Conservation (phyloP, 2,888 invertebrate species). For the Tachina lurida region DNA sequence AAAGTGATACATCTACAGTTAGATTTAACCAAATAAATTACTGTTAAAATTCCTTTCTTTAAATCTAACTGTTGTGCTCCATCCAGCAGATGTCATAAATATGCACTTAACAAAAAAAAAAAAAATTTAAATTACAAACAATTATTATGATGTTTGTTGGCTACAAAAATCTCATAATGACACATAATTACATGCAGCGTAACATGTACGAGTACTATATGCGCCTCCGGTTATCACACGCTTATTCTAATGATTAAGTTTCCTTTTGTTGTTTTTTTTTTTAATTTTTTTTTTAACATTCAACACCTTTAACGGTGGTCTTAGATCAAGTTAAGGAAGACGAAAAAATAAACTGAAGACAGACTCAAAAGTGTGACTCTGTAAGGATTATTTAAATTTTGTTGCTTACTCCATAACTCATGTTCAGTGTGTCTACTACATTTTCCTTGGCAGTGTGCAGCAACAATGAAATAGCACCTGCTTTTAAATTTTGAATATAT, state of each 20-base stretch:
- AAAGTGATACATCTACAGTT: neutral
- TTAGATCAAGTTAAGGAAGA: conserved; percentile 39
- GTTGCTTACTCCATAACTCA: neutral
- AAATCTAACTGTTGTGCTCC: conserved; percentile 39
- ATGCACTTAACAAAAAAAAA: conserved; percentile 25
- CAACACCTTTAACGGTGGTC: conserved; percentile 59
- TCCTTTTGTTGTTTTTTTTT: neutral
- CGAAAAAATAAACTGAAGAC: neutral
- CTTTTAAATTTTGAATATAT: conserved; percentile 57
- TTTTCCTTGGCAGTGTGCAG: neutral
- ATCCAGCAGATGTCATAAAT: conserved; percentile 56
- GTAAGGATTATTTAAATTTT: conserved; percentile 56
- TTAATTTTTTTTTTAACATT: neutral
- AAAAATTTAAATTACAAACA: conserved; percentile 45
- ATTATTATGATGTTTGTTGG: conserved; percentile 43
- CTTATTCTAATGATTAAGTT: conserved; percentile 62
- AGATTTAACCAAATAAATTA: neutral
- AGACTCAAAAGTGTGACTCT: conserved; percentile 56
- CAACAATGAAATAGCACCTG: conserved; percentile 47
- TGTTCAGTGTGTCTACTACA: neutral
- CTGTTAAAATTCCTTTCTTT: conserved; percentile 4
- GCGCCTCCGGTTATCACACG: conserved; percentile 67
- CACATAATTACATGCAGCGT: conserved; percentile 59
- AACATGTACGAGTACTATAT: conserved; percentile 22
- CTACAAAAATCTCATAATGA: conserved; percentile 53